A percentile compares a stretch with the other conserved stretches of the same genome.
phyloP scores from a whole-genome alignment of 2,797 vertebrate species.

The Sternotherus odoratus region DNA sequence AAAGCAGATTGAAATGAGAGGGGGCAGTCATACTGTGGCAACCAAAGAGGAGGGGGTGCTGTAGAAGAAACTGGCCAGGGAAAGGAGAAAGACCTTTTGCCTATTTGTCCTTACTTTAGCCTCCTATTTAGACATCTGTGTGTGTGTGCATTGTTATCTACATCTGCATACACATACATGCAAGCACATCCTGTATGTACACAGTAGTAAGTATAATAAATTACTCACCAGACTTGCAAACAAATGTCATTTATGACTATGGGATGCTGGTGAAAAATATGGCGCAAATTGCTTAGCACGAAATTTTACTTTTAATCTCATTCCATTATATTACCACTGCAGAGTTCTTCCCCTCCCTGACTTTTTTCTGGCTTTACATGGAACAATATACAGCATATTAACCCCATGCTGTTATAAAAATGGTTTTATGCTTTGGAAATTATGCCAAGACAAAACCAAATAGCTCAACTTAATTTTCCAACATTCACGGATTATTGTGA shows the following conservation, averaged over 20 bases:
- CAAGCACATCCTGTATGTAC: background rate
- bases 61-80: background rate
- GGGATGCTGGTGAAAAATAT: background rate
- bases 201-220: background rate
- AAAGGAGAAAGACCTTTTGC: background rate
- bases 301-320: conserved; percentile 62
- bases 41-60: background rate
- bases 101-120: background rate
- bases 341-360: conserved; percentile 15
- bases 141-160: background rate
- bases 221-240: conserved; percentile 34
- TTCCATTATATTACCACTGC: conserved; percentile 50
- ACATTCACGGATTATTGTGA: conserved; percentile 65
- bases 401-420: conserved; percentile 80
- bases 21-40: background rate
- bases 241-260: conserved; percentile 36
- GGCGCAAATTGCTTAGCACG: conserved; percentile 54
- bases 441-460: conserved; percentile 73
- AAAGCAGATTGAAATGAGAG: background rate
- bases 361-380: conserved; percentile 69
- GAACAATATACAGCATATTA: conserved; percentile 76
- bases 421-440: conserved; percentile 82
- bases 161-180: background rate
- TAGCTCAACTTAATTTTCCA: conserved; percentile 83
- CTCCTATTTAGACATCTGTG: background rate